Conservation (phyloP, 2,113 vertebrate genomes). For the Scolopax mira region DNA sequence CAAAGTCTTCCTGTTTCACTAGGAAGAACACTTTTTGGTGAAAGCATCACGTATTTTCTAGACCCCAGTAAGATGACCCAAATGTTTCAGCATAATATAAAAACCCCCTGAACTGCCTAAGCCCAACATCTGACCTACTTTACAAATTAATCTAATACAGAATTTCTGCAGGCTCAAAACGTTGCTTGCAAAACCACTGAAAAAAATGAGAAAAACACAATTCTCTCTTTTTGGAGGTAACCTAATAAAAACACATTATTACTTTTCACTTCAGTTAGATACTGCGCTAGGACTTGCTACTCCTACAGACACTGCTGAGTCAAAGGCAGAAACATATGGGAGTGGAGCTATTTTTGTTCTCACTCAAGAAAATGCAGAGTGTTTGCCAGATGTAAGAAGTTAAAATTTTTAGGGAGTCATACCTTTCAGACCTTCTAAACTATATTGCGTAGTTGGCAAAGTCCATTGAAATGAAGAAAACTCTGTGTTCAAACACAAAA, state of each 20-base stretch:
- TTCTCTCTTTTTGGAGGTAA: neutral
- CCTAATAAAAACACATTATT: neutral
- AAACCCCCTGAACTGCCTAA: neutral
- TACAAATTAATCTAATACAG: conserved; percentile 11
- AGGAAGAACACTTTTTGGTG: neutral
- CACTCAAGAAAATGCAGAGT: neutral
- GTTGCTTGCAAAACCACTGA: neutral
- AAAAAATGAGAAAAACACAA: neutral
- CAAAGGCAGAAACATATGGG: conserved; percentile 46
- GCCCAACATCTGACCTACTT: conserved; percentile 22
- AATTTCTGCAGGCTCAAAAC: conserved; percentile 26
- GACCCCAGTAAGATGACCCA: neutral
- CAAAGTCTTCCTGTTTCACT: neutral
- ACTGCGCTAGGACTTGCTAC: neutral
- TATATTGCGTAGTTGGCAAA: neutral
- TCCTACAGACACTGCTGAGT: conserved; percentile 48
- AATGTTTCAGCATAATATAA: neutral
- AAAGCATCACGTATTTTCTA: neutral
- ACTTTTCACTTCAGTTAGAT: conserved; percentile 1
- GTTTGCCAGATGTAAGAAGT: conserved; percentile 1
- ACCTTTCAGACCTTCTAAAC: conserved; percentile 3
- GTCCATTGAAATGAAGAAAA: neutral
- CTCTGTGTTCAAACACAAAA: neutral
- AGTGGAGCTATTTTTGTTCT: conserved; percentile 22
- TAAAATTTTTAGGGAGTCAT: neutral